A percentile compares a stretch with the other conserved stretches of the same genome.
Conservation (phyloP, 64 coral and sea anemone species). For the Stichodactyla mertensii region DNA sequence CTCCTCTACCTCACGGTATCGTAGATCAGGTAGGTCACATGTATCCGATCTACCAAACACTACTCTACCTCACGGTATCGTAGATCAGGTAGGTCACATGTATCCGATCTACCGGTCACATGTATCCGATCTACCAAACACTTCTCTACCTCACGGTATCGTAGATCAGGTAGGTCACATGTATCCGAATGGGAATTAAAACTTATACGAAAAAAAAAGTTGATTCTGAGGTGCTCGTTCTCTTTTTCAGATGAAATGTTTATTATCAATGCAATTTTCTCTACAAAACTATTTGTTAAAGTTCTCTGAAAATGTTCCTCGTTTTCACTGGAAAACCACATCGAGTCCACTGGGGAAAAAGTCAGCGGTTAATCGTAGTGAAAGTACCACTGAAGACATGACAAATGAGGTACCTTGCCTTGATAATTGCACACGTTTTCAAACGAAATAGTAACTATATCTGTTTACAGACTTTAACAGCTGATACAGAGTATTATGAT, state of each 20-base stretch:
- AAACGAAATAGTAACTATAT: too few relatives aligned
- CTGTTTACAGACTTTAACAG: too few relatives aligned
- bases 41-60: not conserved
- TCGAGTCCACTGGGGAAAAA: not conserved
- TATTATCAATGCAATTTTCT: not conserved
- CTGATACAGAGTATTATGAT: not conserved
- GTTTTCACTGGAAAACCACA: not conserved
- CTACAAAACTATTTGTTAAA: not conserved
- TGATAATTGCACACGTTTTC: too few relatives aligned
- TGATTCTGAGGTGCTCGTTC: not conserved
- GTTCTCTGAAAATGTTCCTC: not conserved
- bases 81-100: too few relatives aligned
- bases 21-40: not conserved
- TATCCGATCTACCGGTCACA: too few relatives aligned
- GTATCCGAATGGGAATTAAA: too few relatives aligned
- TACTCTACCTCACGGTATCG: too few relatives aligned
- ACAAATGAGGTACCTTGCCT: not conserved
- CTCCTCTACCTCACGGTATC: not conserved
- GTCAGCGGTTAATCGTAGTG: not conserved
- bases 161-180: too few relatives aligned
- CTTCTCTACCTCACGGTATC: too few relatives aligned
- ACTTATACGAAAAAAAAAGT: too few relatives aligned
- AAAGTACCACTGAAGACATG: not conserved
- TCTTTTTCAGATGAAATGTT: slow-evolving; percentile 1
- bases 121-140: too few relatives aligned